A percentile compares a stretch with the other conserved stretches of the same genome.
Evolutionary conservation across 2,888 invertebrate species (phyloP).

Genomic region (Phragmatobia fuliginosa): DNA sequence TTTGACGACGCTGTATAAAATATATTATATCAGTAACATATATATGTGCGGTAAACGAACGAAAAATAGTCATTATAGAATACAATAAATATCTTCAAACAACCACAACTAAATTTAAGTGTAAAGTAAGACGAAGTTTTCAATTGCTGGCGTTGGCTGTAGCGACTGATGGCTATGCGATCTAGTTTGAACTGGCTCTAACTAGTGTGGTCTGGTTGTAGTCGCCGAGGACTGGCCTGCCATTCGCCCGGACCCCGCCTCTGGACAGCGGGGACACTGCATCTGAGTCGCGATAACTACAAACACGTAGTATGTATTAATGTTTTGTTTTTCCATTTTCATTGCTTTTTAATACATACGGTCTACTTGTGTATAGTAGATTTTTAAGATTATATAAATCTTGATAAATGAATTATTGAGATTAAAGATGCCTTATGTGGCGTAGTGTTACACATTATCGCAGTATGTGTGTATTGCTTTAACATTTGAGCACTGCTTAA

Average conservation of each 20-base stretch:
- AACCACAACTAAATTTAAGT: constrained; percentile 15
- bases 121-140: constrained; percentile 32
- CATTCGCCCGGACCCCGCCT: constrained; percentile 74
- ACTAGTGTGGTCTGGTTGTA: constrained; percentile 74
- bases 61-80: neutral
- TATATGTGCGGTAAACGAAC: too few relatives aligned
- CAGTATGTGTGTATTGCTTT: neutral
- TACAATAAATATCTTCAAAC: constrained; percentile 10
- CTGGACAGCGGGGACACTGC: constrained; percentile 64
- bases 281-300: constrained; percentile 57
- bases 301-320: constrained; percentile 79
- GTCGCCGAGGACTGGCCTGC: constrained; percentile 79
- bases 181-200: constrained; percentile 46
- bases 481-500: neutral
- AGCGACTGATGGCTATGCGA: constrained; percentile 55
- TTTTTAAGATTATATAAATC: neutral
- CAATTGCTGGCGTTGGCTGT: constrained; percentile 50
- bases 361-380: neutral
- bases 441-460: neutral
- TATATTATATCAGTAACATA: neutral
- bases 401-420: neutral
- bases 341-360: neutral
- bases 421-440: neutral
- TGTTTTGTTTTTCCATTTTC: neutral
- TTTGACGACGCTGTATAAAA: too few relatives aligned